Base-by-base conservation (phyloP, 2,797 vertebrate genomes). In the Heterohyrax brucei region DNA sequence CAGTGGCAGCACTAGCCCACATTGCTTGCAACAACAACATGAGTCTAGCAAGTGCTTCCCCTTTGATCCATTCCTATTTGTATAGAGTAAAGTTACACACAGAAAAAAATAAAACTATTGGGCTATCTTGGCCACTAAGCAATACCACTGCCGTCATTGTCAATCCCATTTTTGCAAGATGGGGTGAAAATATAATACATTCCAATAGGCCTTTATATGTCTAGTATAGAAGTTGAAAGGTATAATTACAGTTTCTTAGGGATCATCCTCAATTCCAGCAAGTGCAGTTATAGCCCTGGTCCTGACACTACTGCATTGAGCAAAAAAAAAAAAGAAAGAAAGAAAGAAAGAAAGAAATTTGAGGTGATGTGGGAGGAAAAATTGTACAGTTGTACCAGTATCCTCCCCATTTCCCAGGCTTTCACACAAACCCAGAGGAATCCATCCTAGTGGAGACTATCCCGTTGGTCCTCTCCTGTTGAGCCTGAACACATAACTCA, bases 111-210 rank as follows among this genome's bases (percentile, higher is more conserved):
- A 18, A 92, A 77, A 14, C 53, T 81, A 87, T 6, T 83, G 30
- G 72, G 30, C 12, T 73, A 28, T 89, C 28, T 72, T 78, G 22
- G 6, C 61, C 82, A 93, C 44, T 68, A 70, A 46, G 22, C n/a
- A 93, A 66, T 61, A 91, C 5, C 87, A 30, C 64, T 87, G 10
- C 12, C 73, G 10, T 73, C 56, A 86, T 73, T 88, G 24, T 92
- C 53, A 89, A 59, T 59, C 30, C 10, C 44, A 91, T 68, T 72
- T 81, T 89, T 95, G 28, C 77, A 95, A 72, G 5, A 61, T 77
- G 18, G 28, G n/a, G 8, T 92, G 56, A 86, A 94, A 59, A 33
- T 92, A 53, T 59, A 95, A 79, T 59, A 39, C 48, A 68, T 93
- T 10, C 72, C 62, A 50, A 89, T 70, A 83, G 44, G 44, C 13